phyloP scores from a whole-genome alignment of 2,797 vertebrate species.

The Uromys caudimaculatus region DNA sequence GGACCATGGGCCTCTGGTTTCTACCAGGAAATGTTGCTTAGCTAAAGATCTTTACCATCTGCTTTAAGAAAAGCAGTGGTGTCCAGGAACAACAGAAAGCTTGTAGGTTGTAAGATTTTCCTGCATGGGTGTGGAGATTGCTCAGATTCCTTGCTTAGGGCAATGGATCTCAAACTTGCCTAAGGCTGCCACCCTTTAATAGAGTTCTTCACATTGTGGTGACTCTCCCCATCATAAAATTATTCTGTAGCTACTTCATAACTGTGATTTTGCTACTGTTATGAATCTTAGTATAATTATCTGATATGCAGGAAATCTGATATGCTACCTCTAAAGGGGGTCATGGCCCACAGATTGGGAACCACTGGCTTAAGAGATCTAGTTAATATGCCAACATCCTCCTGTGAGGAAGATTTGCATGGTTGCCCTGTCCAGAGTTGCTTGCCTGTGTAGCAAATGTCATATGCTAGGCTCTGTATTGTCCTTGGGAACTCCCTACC shows the following conservation, averaged over 20 bases:
- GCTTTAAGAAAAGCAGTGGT: slow-evolving; percentile 70
- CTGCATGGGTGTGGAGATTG: fast-evolving
- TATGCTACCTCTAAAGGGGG: neutral
- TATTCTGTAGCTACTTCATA: neutral
- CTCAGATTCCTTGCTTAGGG: neutral
- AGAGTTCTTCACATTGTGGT: neutral
- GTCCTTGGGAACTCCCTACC: neutral
- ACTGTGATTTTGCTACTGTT: neutral
- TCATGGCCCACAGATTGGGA: neutral
- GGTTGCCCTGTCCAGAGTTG: neutral
- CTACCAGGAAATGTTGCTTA: slow-evolving; percentile 86
- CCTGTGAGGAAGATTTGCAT: neutral
- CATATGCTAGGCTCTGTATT: neutral
- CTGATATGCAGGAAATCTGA: neutral
- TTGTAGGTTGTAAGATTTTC: neutral
- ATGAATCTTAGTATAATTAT: neutral
- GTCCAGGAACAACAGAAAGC: slow-evolving; percentile 72
- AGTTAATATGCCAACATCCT: neutral
- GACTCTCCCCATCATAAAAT: neutral
- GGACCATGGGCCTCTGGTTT: slow-evolving; percentile 87
- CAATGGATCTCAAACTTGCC: neutral
- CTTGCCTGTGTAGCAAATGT: neutral
- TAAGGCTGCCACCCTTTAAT: neutral
- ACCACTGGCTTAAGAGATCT: too few species aligned
- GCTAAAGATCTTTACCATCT: slow-evolving; percentile 76